Conservation (phyloP, 2,888 invertebrate species). For the Eupithecia vulgata region DNA sequence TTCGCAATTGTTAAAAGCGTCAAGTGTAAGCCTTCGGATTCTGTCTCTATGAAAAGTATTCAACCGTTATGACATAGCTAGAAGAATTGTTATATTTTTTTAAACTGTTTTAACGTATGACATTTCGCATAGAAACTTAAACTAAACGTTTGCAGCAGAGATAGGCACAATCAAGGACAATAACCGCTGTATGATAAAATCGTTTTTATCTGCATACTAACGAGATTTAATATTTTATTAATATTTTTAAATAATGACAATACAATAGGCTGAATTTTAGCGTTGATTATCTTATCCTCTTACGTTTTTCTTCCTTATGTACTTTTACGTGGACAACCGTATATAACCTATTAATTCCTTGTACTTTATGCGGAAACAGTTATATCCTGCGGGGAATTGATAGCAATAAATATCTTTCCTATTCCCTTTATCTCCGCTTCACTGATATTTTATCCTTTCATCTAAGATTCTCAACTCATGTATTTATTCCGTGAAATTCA, state of each 20-base stretch:
- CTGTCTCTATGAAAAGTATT: not conserved
- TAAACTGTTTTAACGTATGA: not conserved
- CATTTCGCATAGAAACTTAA: not conserved
- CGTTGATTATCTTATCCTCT: not conserved
- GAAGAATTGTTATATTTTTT: not conserved
- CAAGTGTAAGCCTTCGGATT: not conserved
- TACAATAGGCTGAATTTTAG: not conserved
- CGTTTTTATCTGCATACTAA: not conserved
- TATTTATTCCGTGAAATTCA: slow-evolving; percentile 25
- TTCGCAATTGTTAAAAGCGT: not conserved
- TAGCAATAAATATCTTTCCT: not conserved
- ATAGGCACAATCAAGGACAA: not conserved
- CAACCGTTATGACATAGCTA: not conserved
- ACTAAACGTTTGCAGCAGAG: not conserved
- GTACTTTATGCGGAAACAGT: not conserved
- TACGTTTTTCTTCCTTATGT: too few relatives aligned
- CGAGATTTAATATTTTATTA: too few relatives aligned
- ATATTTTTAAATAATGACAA: not conserved
- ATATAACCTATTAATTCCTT: not conserved
- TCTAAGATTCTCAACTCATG: slow-evolving; percentile 18
- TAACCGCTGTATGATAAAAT: not conserved
- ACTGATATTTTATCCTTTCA: slow-evolving; percentile 5
- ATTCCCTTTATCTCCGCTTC: not conserved
- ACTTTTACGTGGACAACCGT: too few relatives aligned
- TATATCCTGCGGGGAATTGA: not conserved